These are phyloP conservation scores for Sphaeridia pumilis DNA, from an alignment of 2,888 invertebrate species.

Conservation along the genomic window DNA sequence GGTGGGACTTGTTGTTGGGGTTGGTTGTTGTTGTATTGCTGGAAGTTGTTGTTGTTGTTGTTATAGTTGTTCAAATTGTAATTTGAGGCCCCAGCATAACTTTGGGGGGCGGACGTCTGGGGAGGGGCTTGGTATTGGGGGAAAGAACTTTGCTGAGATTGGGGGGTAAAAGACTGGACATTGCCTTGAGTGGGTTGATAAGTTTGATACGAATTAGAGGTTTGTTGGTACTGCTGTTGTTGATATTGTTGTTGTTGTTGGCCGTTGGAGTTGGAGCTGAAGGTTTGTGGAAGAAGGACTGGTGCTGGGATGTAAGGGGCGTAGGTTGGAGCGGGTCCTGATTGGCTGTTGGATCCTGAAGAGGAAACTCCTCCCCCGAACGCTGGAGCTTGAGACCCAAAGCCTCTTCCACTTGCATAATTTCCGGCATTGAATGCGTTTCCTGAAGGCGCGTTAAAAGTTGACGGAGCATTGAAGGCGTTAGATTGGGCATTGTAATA, in stretches of 20 bases:
- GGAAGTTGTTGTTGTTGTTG: background rate
- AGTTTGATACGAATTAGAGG: conserved; percentile 8
- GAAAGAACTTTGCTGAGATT: conserved; percentile 16
- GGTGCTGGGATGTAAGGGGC: conserved; percentile 1
- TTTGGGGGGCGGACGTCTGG: conserved; percentile 13
- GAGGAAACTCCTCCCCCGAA: background rate
- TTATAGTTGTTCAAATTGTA: conserved; percentile 18
- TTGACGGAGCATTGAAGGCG: conserved; percentile 26
- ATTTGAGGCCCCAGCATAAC: conserved; percentile 32
- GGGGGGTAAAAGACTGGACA: conserved; percentile 9
- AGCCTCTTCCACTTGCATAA: conserved; percentile 16
- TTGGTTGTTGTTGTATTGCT: background rate
- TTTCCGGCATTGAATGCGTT: conserved; percentile 32
- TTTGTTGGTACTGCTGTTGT: conserved; percentile 2
- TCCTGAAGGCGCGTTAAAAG: conserved; percentile 30
- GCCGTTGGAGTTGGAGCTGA: background rate
- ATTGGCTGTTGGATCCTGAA: background rate
- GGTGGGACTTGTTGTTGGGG: background rate
- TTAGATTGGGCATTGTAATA: conserved; percentile 29
- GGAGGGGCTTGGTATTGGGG: conserved; percentile 3
- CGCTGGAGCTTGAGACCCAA: conserved; percentile 15
- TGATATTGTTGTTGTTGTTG: background rate
- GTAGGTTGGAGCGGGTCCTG: background rate
- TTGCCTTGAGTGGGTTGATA: conserved; percentile 15
- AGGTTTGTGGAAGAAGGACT: background rate